Conservation (phyloP, 2,888 invertebrate species). For the Xiphydria camelus region DNA sequence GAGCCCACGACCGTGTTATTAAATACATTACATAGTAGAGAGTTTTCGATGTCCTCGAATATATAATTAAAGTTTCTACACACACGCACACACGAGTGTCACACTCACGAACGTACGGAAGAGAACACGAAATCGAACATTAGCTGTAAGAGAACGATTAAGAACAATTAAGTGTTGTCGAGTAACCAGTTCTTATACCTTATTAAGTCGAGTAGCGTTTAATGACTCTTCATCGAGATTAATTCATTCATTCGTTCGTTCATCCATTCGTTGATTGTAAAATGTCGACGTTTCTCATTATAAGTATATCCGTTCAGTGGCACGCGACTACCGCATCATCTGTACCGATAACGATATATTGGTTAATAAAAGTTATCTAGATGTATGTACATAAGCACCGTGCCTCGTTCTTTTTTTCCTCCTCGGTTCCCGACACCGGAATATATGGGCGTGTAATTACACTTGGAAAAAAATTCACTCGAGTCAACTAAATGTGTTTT, state of each 20-base stretch:
- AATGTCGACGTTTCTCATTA: too few relatives aligned
- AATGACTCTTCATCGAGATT: constrained; percentile 21
- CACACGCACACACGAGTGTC: constrained; percentile 25
- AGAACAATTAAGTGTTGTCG: constrained; percentile 51
- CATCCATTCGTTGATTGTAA: constrained; percentile 49
- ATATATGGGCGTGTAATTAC: too few relatives aligned
- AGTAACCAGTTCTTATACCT: constrained; percentile 55
- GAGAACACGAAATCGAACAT: constrained; percentile 16
- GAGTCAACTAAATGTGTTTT: too few relatives aligned
- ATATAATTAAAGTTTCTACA: constrained; percentile 56
- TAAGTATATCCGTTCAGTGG: constrained; percentile 54
- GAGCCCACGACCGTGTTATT: too few relatives aligned
- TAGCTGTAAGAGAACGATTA: constrained; percentile 46
- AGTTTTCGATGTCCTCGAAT: constrained; percentile 58
- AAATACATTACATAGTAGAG: constrained; percentile 52
- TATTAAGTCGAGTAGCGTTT: constrained; percentile 54
- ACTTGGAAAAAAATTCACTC: too few relatives aligned
- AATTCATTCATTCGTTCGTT: constrained; percentile 40
- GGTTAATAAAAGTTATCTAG: constrained; percentile 59
- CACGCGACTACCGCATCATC: constrained; percentile 54
- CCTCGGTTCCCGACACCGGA: too few relatives aligned
- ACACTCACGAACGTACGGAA: background rate
- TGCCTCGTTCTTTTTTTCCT: too few relatives aligned
- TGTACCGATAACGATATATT: constrained; percentile 57
- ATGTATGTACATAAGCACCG: too few relatives aligned